Evolutionary conservation across 2,888 invertebrate genomes (phyloP), one percentile per base, ranked within the genome.

Genomic region (Chaitophorus viminalis): DNA sequence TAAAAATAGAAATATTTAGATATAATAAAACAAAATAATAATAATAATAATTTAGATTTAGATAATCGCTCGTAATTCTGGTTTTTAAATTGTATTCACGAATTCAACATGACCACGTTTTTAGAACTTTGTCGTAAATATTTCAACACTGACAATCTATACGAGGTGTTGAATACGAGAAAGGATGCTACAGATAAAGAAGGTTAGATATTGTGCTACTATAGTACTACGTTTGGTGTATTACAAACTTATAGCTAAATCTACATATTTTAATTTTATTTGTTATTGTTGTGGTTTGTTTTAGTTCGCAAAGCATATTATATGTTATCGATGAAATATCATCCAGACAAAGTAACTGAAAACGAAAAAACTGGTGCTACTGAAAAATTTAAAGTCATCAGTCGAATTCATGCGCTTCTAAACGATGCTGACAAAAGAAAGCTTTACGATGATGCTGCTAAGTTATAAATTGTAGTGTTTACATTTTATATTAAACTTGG

Each of bases 241-340:
- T 82, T 39, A 18, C 14, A 6, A n/a, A n/a, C n/a, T 36, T 36
- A 60, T 17, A 3, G n/a, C 17, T n/a, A n/a, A n/a, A 29, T 76
- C 18, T 39, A 36, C n/a, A 2, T 65, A 3, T 33, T 52, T 31
- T 25, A 39, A 70, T 52, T 36, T 36, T 25, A 25, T 36, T 29
- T 78, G 21, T n/a, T n/a, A 36, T 74, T 18, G 17, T 82, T 77
- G 88, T 89, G 46, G 89, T 89, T 90, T 90, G 90, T 90, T 94
- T 31, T 92, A 98, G 97, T 99, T 9, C 98, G 98, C 91, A 98
- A 97, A 91, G 98, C 98, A 0, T 99, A 99, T 91, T 96, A 98
- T 91, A 96, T 95, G 91, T 91, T 96, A 68, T 98, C 99, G 0
- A 92, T 99, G 46, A 93, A 95, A 90, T 96, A 97, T 39, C 99